Evolutionary conservation across 1,140 invertebrate genomes (phyloP).

Genomic region (Microplitis mediator): DNA sequence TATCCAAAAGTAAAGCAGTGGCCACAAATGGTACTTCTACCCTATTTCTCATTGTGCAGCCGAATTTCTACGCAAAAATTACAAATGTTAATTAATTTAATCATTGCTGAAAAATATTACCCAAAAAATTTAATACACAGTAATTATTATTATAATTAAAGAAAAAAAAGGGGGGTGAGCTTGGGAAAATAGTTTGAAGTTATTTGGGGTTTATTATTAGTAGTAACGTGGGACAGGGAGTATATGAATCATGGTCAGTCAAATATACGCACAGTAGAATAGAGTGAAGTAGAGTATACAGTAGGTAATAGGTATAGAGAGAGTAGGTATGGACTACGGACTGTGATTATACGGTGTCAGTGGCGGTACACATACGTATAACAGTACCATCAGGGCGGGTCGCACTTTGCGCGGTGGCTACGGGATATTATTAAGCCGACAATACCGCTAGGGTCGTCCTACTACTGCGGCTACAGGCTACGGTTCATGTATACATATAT

Average conservation of each 20-base stretch:
- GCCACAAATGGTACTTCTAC: no score
- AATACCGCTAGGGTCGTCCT: conserved; percentile 40
- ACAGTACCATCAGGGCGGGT: conserved; percentile 30
- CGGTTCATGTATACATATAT: no score
- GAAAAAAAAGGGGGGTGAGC: no score
- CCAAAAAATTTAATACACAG: no score
- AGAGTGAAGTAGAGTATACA: conserved; percentile 27
- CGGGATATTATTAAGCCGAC: conserved; percentile 53
- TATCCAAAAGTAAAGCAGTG: no score
- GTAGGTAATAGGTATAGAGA: conserved; percentile 31
- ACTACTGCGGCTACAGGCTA: neutral
- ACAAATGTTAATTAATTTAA: no score
- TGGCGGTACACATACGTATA: conserved; percentile 31
- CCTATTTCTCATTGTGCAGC: no score
- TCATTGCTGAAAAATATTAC: no score
- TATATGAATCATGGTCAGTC: conserved; percentile 31
- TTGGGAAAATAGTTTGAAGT: no score
- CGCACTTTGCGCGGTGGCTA: conserved; percentile 39
- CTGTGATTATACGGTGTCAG: conserved; percentile 57
- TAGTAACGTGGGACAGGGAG: conserved; percentile 27
- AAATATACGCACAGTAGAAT: no score
- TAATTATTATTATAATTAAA: no score
- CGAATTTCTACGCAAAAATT: no score
- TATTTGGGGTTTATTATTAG: conserved; percentile 16
- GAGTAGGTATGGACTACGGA: conserved; percentile 20